A percentile compares a stretch with the other conserved stretches of the same genome.
Conservation (phyloP, 2,888 invertebrate species). For the Hydroisotoma schaefferi region DNA sequence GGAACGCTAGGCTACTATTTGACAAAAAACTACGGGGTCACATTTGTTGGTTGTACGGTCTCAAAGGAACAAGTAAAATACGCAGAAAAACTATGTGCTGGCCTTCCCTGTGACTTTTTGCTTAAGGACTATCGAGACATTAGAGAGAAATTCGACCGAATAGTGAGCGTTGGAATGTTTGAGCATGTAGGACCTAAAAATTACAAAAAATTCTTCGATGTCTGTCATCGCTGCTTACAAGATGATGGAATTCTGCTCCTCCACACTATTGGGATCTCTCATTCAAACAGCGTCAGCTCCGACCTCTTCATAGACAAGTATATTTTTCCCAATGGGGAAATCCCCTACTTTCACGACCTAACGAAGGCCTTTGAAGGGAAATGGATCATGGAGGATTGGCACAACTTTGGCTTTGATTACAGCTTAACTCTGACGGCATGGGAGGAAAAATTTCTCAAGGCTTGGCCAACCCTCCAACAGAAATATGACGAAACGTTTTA, state of each 20-base stretch:
- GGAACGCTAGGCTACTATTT: constrained; percentile 32
- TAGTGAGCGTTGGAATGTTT: constrained; percentile 28
- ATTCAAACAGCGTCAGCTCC: constrained; percentile 3
- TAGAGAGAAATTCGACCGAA: constrained; percentile 38
- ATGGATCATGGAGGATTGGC: constrained; percentile 1
- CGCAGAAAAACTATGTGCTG: constrained; percentile 16
- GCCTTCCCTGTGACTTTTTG: constrained; percentile 26
- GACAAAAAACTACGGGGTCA: constrained; percentile 28
- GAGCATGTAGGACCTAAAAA: constrained; percentile 35
- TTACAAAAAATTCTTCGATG: constrained; percentile 32
- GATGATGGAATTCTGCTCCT: constrained; percentile 41
- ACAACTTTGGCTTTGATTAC: background rate
- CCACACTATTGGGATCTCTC: constrained; percentile 34
- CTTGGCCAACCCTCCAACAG: background rate
- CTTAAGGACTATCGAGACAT: constrained; percentile 33
- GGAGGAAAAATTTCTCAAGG: background rate
- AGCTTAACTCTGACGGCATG: background rate
- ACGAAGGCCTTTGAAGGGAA: background rate
- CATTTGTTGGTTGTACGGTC: constrained; percentile 30
- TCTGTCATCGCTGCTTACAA: constrained; percentile 21
- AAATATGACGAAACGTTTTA: background rate
- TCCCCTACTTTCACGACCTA: constrained; percentile 8
- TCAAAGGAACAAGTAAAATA: constrained; percentile 26
- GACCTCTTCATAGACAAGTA: constrained; percentile 22
- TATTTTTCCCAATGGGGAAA: constrained; percentile 20